Evolutionary conservation across 2,888 invertebrate genomes (phyloP), one percentile per base, ranked within the genome.

Genomic region (Theristus sp.): DNA sequence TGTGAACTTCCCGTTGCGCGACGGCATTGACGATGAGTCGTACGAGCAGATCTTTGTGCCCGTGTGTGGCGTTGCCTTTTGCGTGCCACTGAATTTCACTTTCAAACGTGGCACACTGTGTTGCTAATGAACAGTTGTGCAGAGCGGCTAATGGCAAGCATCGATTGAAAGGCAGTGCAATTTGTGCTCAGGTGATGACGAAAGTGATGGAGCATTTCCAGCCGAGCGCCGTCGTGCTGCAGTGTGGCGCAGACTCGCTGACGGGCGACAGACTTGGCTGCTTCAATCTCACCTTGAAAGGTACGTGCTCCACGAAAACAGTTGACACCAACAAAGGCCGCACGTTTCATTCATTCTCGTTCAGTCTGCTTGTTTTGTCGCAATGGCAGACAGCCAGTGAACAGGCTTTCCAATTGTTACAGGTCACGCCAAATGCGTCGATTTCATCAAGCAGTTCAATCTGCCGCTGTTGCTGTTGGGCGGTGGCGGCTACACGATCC

Each of bases 1-100:
- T 0, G 91, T 98, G 1, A 98, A 98, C 77, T 94, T 98, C 71
- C 98, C 98, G 0, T 80, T 98, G 3, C 80, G 94, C 56, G 98
- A 98, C 76, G 98, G 98, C 53, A 98, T 98, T 84, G 96, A 98
- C 71, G 98, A 98, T 73, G 89, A 91, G 62, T 87, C 90, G 0
- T 98, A 93, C 73, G 91, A 94, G 75, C 87, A 87, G 29, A 75
- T 93, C 71, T 93, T 93, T 75, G 87, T 88, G 66, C 91, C 90
- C 2, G 89, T 93, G 66, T 89, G 71, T 69, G 10, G 2, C n/a
- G n/a, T n/a, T n/a, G n/a, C n/a, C n/a, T n/a, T n/a, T n/a, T n/a
- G n/a, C n/a, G n/a, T n/a, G n/a, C n/a, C n/a, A n/a, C n/a, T n/a
- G n/a, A n/a, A n/a, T n/a, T n/a, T n/a, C n/a, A n/a, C n/a, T n/a